These are phyloP conservation scores for Halcyon leucocephala DNA, from an alignment of 2,797 vertebrate genomes.

Conservation along the genomic window DNA sequence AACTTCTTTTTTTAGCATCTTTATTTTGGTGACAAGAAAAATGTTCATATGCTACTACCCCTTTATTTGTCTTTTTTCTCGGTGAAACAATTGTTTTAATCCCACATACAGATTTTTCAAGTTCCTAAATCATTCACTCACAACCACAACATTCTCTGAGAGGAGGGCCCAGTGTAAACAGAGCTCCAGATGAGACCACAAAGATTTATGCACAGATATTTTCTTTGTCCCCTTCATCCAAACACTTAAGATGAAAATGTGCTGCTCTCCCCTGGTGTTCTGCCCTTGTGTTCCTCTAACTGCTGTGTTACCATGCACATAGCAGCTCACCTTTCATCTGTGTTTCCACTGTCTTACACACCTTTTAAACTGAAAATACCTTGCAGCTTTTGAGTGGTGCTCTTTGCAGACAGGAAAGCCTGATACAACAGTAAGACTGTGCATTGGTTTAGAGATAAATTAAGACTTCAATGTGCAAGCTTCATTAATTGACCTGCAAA, in stretches of 20 bases:
- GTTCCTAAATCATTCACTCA: slow-evolving; percentile 35
- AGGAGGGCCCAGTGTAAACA: slow-evolving; percentile 14
- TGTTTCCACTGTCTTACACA: background rate
- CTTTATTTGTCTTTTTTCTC: background rate
- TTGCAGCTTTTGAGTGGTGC: background rate
- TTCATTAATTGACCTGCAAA: slow-evolving; percentile 22
- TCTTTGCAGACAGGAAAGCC: background rate
- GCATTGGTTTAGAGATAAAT: background rate
- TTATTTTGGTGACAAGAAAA: background rate
- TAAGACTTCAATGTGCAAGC: background rate
- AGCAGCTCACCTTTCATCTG: background rate
- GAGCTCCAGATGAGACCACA: slow-evolving; percentile 19
- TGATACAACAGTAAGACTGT: background rate
- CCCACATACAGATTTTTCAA: slow-evolving; percentile 28
- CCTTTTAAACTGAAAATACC: background rate
- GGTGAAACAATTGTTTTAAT: slow-evolving; percentile 34
- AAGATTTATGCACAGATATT: background rate
- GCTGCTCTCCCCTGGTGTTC: background rate
- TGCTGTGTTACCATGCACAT: background rate
- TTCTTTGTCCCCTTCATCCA: background rate
- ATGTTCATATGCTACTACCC: background rate
- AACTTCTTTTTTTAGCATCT: background rate
- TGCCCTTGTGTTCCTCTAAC: background rate
- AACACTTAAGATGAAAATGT: background rate
- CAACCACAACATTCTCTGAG: slow-evolving; percentile 39